Evolutionary conservation across 1,140 invertebrate species (phyloP).

Genomic region (Lepidotrigona ventralis): DNA sequence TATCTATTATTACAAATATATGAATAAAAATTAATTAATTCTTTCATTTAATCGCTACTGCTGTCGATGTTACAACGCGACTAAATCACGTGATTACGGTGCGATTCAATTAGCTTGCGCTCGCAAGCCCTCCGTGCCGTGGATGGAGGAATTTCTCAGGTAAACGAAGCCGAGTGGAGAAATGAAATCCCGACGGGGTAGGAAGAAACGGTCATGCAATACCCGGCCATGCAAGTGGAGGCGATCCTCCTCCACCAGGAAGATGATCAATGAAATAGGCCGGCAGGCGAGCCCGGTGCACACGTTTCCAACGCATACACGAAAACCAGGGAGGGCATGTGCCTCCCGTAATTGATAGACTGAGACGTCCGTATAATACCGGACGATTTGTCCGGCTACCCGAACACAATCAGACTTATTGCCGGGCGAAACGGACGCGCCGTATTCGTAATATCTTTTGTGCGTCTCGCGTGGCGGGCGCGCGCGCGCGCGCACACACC

Average conservation of each 20-base stretch:
- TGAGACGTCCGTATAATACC: constrained; percentile 76
- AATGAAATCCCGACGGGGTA: not conserved
- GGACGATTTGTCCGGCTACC: constrained; percentile 78
- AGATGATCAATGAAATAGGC: constrained; percentile 78
- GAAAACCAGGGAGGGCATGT: constrained; percentile 12
- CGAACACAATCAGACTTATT: constrained; percentile 79
- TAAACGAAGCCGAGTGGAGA: not conserved
- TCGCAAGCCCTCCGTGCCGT: too few relatives aligned
- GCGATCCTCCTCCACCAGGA: constrained; percentile 54
- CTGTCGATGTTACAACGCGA: too few relatives aligned
- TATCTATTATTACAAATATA: too few relatives aligned
- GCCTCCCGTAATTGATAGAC: constrained; percentile 76
- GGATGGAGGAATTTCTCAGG: too few relatives aligned
- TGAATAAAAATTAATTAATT: too few relatives aligned
- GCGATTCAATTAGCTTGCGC: too few relatives aligned
- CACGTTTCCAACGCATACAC: not conserved
- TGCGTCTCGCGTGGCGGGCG: constrained; percentile 64
- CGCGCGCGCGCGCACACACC: constrained; percentile 42
- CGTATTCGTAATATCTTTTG: constrained; percentile 79
- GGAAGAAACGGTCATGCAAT: constrained; percentile 48
- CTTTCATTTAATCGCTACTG: too few relatives aligned
- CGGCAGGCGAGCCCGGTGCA: constrained; percentile 58
- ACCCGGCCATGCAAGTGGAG: constrained; percentile 58
- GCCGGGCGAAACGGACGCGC: constrained; percentile 76
- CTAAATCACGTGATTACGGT: too few relatives aligned